Evolutionary conservation across 2,113 vertebrate genomes (phyloP).

Genomic region (Synchiropus splendidus): DNA sequence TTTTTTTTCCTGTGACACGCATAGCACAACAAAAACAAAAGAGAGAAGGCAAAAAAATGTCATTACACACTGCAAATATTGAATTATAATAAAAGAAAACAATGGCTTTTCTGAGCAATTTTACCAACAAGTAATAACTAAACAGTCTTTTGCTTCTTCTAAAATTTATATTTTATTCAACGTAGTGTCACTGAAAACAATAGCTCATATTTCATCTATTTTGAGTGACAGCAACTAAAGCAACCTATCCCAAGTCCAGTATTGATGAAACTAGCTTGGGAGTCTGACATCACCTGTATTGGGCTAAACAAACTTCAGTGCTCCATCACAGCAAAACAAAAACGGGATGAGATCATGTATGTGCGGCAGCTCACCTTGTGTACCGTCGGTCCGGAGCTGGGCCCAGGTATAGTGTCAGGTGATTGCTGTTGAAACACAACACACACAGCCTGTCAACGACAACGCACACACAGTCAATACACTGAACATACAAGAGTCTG

Average conservation of each 20-base stretch:
- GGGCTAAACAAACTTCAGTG: slow-evolving; percentile 34
- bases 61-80: too few relatives aligned
- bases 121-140: too few relatives aligned
- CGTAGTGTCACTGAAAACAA: too few relatives aligned
- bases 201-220: too few relatives aligned
- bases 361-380: slow-evolving; percentile 57
- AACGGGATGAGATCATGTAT: slow-evolving; percentile 37
- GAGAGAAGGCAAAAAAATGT: too few relatives aligned
- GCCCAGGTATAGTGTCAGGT: slow-evolving; percentile 69
- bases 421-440: slow-evolving; percentile 63
- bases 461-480: slow-evolving; percentile 26
- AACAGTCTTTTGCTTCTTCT: too few relatives aligned
- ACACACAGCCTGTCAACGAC: neutral
- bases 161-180: too few relatives aligned
- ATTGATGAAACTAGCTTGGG: slow-evolving; percentile 13
- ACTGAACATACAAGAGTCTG: slow-evolving; percentile 24
- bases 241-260: neutral
- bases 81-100: too few relatives aligned
- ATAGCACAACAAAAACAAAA: too few relatives aligned
- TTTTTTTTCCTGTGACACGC: slow-evolving; percentile 5
- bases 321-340: slow-evolving; percentile 10
- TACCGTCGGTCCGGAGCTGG: slow-evolving; percentile 51
- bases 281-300: slow-evolving; percentile 43
- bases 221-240: too few relatives aligned
- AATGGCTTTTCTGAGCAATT: too few relatives aligned